Evolutionary conservation across 1,140 invertebrate genomes (phyloP), one percentile per base, ranked within the genome.

Genomic region (Daktulosphaira vitifoliae): DNA sequence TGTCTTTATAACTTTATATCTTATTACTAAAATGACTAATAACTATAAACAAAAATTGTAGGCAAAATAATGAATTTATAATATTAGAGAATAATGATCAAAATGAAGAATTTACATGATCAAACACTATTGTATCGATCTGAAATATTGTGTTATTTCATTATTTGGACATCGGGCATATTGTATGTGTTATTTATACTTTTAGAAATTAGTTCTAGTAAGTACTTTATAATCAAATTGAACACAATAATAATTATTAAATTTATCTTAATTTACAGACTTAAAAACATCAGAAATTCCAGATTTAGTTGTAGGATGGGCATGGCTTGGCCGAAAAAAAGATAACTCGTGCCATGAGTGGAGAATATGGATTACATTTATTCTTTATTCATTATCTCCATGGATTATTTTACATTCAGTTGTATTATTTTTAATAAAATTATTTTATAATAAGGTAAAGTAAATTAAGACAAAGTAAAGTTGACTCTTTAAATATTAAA

Each of bases 271-370:
- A n/a, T 42, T 50, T 65, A 42, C 64, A 68, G 69, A 18, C 48
- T 44, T 70, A 51, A 56, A 67, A 9, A 44, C 49, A 37, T 66
- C 56, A 42, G 51, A 59, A 0, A 18, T 54, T 46, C 49, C 59
- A n/a, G 68, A 67, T 38, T 68, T 67, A 29, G 26, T 37, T 52
- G 22, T 51, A 38, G 69, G 68, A 25, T 70, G 70, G 69, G 20
- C 22, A 15, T 48, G 66, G 26, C 39, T 68, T 13, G 48, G 48
- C 13, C 44, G 65, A 22, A 69, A 66, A 26, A 70, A 70, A 66
- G 71, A 72, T 65, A 53, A 37, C n/a, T 54, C 68, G 29, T 70
- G 71, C 48, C 65, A 67, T 64, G 71, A 72, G 38, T 72, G 71
- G 71, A 64, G 42, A 25, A 48, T 53, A 42, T 72, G 70, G 70